Evolutionary conservation across 2,888 invertebrate species (phyloP).

Genomic region (Cryptocephalus primarius): DNA sequence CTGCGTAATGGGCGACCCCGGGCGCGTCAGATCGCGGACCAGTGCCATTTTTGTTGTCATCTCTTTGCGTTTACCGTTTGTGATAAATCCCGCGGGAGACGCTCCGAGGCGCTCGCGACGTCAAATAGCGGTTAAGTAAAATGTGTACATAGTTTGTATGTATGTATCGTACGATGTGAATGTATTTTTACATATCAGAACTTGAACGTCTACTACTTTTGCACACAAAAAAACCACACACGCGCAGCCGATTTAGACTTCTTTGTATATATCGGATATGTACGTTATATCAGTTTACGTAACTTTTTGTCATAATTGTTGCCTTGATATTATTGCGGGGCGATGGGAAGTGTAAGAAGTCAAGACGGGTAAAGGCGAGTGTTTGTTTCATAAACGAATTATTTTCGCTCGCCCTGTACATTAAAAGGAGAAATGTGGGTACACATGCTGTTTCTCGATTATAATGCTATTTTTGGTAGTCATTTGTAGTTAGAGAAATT

Average conservation of each 20-base stretch:
- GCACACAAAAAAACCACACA: slow-evolving; percentile 22
- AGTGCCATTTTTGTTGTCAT: slow-evolving; percentile 10
- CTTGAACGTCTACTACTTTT: slow-evolving; percentile 14
- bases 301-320: no score
- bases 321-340: no score
- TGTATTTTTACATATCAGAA: slow-evolving; percentile 32
- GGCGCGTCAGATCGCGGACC: slow-evolving; percentile 6
- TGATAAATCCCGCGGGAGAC: neutral
- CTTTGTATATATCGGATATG: no score
- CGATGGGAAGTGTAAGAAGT: neutral
- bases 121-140: slow-evolving; percentile 1
- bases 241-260: no score
- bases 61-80: slow-evolving; percentile 1
- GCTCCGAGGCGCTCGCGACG: neutral
- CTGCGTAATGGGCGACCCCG: slow-evolving; percentile 5
- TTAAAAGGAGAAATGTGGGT: neutral
- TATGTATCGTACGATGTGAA: slow-evolving; percentile 14
- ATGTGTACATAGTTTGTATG: slow-evolving; percentile 23
- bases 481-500: slow-evolving; percentile 27
- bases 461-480: slow-evolving; percentile 22
- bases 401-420: slow-evolving; percentile 2
- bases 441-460: no score
- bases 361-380: slow-evolving; percentile 3
- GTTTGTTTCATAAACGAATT: no score
- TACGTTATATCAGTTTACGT: no score